These are phyloP conservation scores for Chrosomus eos DNA, from an alignment of 2,797 vertebrate species.

Conservation along the genomic window DNA sequence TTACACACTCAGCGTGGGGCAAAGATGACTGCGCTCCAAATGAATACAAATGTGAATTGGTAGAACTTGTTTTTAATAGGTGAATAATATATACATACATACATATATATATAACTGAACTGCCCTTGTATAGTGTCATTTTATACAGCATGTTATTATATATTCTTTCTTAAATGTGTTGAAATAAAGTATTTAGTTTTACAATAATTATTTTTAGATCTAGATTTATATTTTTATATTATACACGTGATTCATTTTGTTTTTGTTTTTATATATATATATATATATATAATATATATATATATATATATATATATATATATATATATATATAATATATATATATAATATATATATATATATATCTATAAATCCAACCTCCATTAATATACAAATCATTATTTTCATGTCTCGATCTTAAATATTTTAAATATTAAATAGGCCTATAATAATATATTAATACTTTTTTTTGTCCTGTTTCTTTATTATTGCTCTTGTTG, in stretches of 20 bases:
- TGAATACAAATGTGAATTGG: conserved; percentile 40
- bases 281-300: too few relatives aligned
- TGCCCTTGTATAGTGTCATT: background rate
- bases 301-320: too few relatives aligned
- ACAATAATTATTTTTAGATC: background rate
- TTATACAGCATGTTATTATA: background rate
- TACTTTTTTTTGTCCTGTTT: background rate
- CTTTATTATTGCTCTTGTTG: background rate
- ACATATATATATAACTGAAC: too few relatives aligned
- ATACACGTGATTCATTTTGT: background rate
- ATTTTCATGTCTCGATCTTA: too few relatives aligned
- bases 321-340: too few relatives aligned
- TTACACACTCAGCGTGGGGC: conserved; percentile 57
- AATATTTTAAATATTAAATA: too few relatives aligned
- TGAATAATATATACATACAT: background rate
- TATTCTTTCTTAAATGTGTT: background rate
- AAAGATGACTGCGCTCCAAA: conserved; percentile 47
- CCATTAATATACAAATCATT: too few relatives aligned
- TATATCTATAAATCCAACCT: too few relatives aligned
- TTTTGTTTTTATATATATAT: too few relatives aligned
- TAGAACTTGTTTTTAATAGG: conserved; percentile 47
- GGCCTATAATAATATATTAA: too few relatives aligned
- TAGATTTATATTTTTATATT: background rate
- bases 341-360: too few relatives aligned
- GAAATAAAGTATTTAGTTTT: background rate